Evolutionary conservation across 2,888 invertebrate species (phyloP).

Genomic region (Drosophila conformis): DNA sequence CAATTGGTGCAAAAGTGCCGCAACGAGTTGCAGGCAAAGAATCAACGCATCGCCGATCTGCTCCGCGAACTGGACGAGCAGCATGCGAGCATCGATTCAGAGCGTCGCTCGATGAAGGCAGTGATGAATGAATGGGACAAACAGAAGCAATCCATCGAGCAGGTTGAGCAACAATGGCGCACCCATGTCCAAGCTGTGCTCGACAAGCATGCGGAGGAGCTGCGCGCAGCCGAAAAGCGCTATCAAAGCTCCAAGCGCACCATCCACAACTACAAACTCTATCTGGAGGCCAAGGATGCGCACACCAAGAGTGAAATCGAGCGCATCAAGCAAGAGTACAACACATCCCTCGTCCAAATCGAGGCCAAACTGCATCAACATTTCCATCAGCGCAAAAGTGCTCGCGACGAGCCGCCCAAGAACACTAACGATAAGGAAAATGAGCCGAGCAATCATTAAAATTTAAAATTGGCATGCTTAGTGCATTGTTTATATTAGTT

Average conservation of each 20-base stretch:
- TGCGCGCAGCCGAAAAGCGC: constrained; percentile 86
- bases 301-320: constrained; percentile 88
- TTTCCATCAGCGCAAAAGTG: constrained; percentile 68
- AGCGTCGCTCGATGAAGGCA: constrained; percentile 85
- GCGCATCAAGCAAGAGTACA: constrained; percentile 88
- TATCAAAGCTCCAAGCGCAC: constrained; percentile 88
- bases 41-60: constrained; percentile 83
- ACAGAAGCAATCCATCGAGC: constrained; percentile 85
- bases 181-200: constrained; percentile 85
- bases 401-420: constrained; percentile 50
- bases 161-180: constrained; percentile 85
- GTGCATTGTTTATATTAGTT: constrained; percentile 22
- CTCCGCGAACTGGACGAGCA: constrained; percentile 80
- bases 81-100: constrained; percentile 84
- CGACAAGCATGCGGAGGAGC: constrained; percentile 85
- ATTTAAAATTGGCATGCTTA: neutral
- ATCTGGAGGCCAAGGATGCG: constrained; percentile 88
- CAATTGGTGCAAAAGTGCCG: constrained; percentile 76
- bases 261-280: constrained; percentile 88
- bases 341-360: constrained; percentile 77
- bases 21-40: constrained; percentile 84
- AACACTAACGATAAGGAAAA: constrained; percentile 58
- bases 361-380: constrained; percentile 76
- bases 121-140: constrained; percentile 85
- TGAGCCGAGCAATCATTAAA: constrained; percentile 52